These are phyloP conservation scores for Drosophila limbata DNA, from an alignment of 2,888 invertebrate genomes.

Conservation along the genomic window DNA sequence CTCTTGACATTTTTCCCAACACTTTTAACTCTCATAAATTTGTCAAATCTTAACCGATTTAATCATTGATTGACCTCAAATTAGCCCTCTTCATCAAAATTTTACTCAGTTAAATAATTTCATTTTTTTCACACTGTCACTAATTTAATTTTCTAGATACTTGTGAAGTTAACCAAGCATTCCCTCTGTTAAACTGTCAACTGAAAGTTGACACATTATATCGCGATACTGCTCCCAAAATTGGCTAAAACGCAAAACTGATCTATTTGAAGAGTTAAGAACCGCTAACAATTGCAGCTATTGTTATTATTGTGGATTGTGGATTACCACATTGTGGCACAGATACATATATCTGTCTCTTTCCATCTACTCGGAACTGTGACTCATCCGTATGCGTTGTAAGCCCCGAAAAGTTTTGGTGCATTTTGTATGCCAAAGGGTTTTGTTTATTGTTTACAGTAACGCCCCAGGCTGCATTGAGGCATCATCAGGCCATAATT, in stretches of 20 bases:
- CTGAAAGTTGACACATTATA: background rate
- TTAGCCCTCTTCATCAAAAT: no score
- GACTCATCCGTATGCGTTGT: slow-evolving; percentile 15
- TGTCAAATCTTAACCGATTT: no score
- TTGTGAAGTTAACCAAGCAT: background rate
- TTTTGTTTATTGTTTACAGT: slow-evolving; percentile 50
- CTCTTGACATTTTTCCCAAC: no score
- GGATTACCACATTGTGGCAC: slow-evolving; percentile 6
- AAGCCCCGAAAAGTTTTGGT: slow-evolving; percentile 33
- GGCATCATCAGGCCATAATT: slow-evolving; percentile 56
- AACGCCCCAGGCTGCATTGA: slow-evolving; percentile 40
- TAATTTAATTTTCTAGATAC: background rate
- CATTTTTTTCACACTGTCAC: no score
- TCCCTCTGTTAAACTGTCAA: background rate
- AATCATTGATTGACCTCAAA: no score
- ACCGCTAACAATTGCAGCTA: slow-evolving; percentile 12
- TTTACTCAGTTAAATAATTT: no score
- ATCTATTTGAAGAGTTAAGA: slow-evolving; percentile 13
- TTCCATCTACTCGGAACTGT: background rate
- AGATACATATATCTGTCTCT: background rate
- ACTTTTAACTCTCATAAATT: no score
- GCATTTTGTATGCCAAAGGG: slow-evolving; percentile 35
- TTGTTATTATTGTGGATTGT: background rate
- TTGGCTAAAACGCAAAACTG: background rate
- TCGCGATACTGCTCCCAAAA: background rate